A percentile compares a stretch with the other conserved stretches of the same genome.
Conservation (phyloP, 2,113 vertebrate genomes). For the Lipotes vexillifer region DNA sequence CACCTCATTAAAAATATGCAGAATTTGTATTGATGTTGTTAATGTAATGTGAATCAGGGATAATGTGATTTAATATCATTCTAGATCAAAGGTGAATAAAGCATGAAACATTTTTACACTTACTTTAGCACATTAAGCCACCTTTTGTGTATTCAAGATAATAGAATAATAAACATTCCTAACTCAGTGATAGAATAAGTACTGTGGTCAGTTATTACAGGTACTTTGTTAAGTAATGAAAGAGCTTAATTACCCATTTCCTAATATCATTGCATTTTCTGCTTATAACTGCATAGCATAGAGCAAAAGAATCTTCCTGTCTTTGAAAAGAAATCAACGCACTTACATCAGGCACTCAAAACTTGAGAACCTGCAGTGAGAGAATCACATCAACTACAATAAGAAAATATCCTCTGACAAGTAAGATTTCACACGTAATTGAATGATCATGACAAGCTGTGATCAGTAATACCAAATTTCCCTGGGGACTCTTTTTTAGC, state of each 20-base stretch:
- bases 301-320: neutral
- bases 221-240: neutral
- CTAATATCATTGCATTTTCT: slow-evolving; percentile 32
- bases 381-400: neutral
- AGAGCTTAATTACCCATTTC: slow-evolving; percentile 8
- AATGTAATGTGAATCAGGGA: neutral
- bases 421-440: neutral
- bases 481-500: neutral
- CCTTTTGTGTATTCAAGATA: neutral
- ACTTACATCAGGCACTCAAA: slow-evolving; percentile 24
- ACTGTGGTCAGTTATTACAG: neutral
- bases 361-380: neutral
- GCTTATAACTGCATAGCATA: neutral
- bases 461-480: slow-evolving; percentile 34
- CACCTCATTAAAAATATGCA: neutral
- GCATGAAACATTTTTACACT: neutral
- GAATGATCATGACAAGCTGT: slow-evolving; percentile 28
- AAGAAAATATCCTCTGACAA: slow-evolving; percentile 48
- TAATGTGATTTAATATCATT: slow-evolving; percentile 22
- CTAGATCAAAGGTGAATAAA: neutral
- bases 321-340: slow-evolving; percentile 57
- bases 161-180: neutral
- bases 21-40: neutral
- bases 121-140: neutral
- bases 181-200: neutral